Conservation (phyloP, 2,797 vertebrate species). For the Gadopsis marmoratus region DNA sequence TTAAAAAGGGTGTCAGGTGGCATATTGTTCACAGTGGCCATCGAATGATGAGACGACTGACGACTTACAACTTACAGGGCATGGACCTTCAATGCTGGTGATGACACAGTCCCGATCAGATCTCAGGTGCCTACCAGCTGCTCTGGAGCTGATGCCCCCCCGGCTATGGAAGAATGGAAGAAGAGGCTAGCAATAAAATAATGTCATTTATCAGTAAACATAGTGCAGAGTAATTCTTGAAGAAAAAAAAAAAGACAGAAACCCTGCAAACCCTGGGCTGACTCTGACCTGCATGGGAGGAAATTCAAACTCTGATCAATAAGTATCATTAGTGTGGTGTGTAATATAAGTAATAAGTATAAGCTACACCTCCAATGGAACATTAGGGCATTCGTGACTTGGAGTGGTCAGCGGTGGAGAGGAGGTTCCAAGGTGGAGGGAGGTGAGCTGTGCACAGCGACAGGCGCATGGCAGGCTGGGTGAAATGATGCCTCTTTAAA, state of each 20-base stretch:
- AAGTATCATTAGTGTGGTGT: background rate
- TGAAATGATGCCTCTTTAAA: slow-evolving; percentile 80
- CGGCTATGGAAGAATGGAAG: background rate
- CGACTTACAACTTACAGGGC: background rate
- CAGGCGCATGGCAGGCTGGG: background rate
- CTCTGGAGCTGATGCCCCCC: slow-evolving; percentile 1
- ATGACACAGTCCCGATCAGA: slow-evolving; percentile 28
- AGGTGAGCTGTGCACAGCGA: slow-evolving; percentile 5
- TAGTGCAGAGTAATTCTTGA: background rate
- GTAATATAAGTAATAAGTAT: too few relatives aligned
- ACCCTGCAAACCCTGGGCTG: background rate
- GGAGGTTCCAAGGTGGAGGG: background rate
- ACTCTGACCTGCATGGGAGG: background rate
- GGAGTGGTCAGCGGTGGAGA: background rate
- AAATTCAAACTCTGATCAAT: background rate
- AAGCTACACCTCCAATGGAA: background rate
- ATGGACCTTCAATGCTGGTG: background rate
- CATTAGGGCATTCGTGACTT: background rate
- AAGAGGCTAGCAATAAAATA: background rate
- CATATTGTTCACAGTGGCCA: slow-evolving; percentile 29
- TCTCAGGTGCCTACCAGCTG: slow-evolving; percentile 39
- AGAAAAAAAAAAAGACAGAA: background rate
- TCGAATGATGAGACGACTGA: slow-evolving; percentile 20
- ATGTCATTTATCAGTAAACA: background rate
- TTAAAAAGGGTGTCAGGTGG: slow-evolving; percentile 47